Evolutionary conservation across 2,888 invertebrate genomes (phyloP).

Genomic region (Frankliniella intonsa): DNA sequence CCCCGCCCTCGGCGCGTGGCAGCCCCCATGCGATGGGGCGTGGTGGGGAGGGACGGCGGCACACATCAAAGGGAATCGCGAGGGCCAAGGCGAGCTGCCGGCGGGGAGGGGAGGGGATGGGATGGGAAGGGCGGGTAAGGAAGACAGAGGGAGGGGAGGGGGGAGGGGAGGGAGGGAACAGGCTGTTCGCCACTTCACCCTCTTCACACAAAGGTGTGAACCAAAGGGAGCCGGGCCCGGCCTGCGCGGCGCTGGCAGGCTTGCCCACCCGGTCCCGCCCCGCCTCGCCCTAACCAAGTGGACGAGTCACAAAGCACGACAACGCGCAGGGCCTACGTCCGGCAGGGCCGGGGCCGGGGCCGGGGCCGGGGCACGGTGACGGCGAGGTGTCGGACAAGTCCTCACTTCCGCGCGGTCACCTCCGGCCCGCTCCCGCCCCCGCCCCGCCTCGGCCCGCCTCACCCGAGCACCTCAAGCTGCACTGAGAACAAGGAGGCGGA

Average conservation of each 20-base stretch:
- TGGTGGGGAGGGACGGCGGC: neutral
- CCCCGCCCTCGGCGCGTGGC: conserved; percentile 6
- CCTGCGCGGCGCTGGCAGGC: neutral
- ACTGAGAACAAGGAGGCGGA: neutral
- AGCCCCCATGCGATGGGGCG: neutral
- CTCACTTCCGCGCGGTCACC: too few relatives aligned
- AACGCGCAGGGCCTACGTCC: neutral
- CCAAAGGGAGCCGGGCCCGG: neutral
- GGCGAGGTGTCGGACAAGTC: neutral
- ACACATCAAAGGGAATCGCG: neutral
- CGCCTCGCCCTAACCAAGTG: neutral
- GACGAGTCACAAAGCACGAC: neutral
- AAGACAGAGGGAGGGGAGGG: neutral
- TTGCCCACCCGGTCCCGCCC: neutral
- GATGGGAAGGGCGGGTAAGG: neutral
- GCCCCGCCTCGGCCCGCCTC: too few relatives aligned
- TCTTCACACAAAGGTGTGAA: conserved; percentile 24
- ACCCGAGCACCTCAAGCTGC: too few relatives aligned
- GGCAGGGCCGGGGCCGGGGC: neutral
- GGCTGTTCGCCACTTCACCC: neutral
- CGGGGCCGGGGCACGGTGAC: too few relatives aligned
- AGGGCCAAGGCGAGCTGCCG: neutral
- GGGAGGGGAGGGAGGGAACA: neutral
- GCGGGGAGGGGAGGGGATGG: neutral
- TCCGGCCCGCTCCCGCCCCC: too few relatives aligned